These are phyloP conservation scores for Pampus argenteus DNA, from an alignment of 2,797 vertebrate species.

Conservation along the genomic window DNA sequence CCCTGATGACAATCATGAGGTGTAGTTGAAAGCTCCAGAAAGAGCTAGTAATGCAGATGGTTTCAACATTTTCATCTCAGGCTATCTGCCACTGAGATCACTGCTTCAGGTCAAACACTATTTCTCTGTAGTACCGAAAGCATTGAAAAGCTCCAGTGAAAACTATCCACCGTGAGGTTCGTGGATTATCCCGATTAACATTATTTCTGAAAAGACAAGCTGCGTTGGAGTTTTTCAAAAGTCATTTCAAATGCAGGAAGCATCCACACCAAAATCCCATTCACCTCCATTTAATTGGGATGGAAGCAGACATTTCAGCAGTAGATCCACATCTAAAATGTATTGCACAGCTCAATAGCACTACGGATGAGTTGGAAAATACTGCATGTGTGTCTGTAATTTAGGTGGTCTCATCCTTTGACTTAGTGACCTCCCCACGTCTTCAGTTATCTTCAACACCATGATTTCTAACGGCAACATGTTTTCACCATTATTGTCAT, in stretches of 20 bases:
- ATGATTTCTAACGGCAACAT: constrained; percentile 17
- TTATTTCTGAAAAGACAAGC: constrained; percentile 16
- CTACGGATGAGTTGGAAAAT: background rate
- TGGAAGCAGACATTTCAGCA: background rate
- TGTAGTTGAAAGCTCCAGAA: background rate
- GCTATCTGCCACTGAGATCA: no score
- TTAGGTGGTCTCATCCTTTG: constrained; percentile 36
- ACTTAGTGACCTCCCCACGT: constrained; percentile 53
- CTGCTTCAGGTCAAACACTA: no score
- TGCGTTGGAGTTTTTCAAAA: constrained; percentile 5
- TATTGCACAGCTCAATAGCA: background rate
- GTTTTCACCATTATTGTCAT: constrained; percentile 35
- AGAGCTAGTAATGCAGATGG: background rate
- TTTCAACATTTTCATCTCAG: no score
- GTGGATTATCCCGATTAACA: background rate
- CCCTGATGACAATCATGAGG: constrained; percentile 6
- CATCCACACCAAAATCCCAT: constrained; percentile 1
- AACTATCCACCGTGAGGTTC: background rate
- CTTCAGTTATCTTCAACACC: constrained; percentile 36
- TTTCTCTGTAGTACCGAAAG: no score
- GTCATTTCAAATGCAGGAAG: background rate
- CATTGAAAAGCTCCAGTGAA: background rate
- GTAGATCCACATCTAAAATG: background rate
- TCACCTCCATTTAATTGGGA: constrained; percentile 5
- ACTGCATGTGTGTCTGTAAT: constrained; percentile 5